phyloP scores from a whole-genome alignment of 2,888 invertebrate genomes.

The Baccha elongata region DNA sequence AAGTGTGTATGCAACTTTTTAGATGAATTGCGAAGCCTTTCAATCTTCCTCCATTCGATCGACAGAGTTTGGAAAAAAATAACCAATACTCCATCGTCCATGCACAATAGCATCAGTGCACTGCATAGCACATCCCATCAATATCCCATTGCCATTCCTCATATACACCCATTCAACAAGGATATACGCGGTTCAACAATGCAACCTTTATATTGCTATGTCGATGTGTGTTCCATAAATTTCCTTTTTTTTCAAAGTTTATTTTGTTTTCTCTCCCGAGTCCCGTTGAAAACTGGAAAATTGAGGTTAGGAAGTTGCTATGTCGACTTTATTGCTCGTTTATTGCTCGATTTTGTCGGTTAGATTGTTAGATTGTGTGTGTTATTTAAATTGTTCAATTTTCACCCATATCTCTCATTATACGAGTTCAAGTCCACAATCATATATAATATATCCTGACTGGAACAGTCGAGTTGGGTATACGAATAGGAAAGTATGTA shows the following conservation, averaged over 20 bases:
- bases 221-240: slow-evolving; percentile 14
- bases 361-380: slow-evolving; percentile 65
- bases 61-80: slow-evolving; percentile 32
- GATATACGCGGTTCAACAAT: slow-evolving; percentile 46
- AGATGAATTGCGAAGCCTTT: slow-evolving; percentile 49
- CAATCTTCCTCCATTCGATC: neutral
- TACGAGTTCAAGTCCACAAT: neutral
- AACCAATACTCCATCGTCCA: slow-evolving; percentile 62
- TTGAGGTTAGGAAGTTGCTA: slow-evolving; percentile 73
- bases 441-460: neutral
- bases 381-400: slow-evolving; percentile 62
- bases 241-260: slow-evolving; percentile 3
- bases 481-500: slow-evolving; percentile 38
- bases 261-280: neutral
- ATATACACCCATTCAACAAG: slow-evolving; percentile 15
- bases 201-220: slow-evolving; percentile 38
- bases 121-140: neutral
- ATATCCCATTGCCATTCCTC: neutral
- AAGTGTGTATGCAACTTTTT: slow-evolving; percentile 54
- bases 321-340: slow-evolving; percentile 71
- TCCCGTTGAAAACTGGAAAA: slow-evolving; percentile 50
- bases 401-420: neutral
- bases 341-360: slow-evolving; percentile 71
- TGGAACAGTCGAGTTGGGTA: slow-evolving; percentile 15
- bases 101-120: slow-evolving; percentile 25